Conservation (phyloP, 2,888 invertebrate genomes). For the Thera obeliscata region DNA sequence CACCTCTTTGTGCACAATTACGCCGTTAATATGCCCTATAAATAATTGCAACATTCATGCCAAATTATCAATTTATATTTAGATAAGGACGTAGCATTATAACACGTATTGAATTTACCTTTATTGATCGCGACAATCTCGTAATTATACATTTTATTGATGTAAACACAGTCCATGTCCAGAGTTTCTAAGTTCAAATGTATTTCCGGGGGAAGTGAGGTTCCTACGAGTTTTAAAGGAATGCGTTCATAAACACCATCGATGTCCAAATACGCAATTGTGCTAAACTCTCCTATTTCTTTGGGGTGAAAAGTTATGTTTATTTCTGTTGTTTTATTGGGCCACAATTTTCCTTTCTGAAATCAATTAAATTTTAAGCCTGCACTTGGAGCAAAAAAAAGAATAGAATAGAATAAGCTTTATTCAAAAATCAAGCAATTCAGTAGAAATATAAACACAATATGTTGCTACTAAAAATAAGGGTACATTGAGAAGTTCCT, state of each 20-base stretch:
- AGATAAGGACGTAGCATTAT: slow-evolving; percentile 14
- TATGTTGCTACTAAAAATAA: too few relatives aligned
- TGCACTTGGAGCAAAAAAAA: neutral
- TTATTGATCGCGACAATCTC: slow-evolving; percentile 85
- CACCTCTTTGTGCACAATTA: slow-evolving; percentile 74
- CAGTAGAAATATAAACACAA: too few relatives aligned
- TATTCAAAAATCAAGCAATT: too few relatives aligned
- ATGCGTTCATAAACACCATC: slow-evolving; percentile 82
- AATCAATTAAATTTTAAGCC: slow-evolving; percentile 3
- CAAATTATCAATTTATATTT: slow-evolving; percentile 33
- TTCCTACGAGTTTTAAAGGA: slow-evolving; percentile 79
- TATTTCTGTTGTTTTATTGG: slow-evolving; percentile 79
- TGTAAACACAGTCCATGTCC: slow-evolving; percentile 83
- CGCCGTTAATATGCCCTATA: slow-evolving; percentile 85
- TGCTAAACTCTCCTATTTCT: slow-evolving; percentile 75
- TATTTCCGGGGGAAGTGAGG: slow-evolving; percentile 84
- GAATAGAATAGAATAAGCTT: too few relatives aligned
- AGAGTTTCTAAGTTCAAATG: slow-evolving; percentile 82
- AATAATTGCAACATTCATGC: slow-evolving; percentile 39
- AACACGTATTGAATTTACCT: slow-evolving; percentile 59
- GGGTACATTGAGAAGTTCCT: too few relatives aligned
- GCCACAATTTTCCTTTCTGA: slow-evolving; percentile 85
- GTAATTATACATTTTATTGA: slow-evolving; percentile 84
- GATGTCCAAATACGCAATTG: slow-evolving; percentile 84
- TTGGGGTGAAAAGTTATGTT: slow-evolving; percentile 83